A percentile compares a stretch with the other conserved stretches of the same genome.
Evolutionary conservation across 2,797 vertebrate genomes (phyloP).

Genomic region (Trichosurus vulpecula): DNA sequence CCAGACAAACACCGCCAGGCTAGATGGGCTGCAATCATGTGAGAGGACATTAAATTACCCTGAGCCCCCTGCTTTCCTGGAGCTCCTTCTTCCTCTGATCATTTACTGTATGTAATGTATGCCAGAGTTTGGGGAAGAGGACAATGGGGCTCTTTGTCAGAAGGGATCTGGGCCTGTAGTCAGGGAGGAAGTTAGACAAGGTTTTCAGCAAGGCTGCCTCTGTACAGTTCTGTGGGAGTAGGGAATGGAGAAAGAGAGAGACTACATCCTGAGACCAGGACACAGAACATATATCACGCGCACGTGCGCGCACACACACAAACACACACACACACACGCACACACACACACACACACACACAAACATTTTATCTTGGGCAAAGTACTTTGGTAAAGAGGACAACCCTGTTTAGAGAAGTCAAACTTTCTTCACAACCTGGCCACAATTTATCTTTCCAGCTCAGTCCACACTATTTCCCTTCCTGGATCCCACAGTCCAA

Average conservation of each 20-base stretch:
- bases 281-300: neutral
- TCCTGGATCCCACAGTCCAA: neutral
- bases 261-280: constrained; percentile 57
- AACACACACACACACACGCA: neutral
- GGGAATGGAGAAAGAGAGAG: constrained; percentile 23
- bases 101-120: constrained; percentile 81
- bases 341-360: neutral
- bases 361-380: neutral
- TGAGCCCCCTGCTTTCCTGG: constrained; percentile 82
- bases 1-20: constrained; percentile 86
- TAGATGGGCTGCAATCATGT: constrained; percentile 84
- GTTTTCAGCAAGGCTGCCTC: constrained; percentile 83
- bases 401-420: constrained; percentile 56
- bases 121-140: constrained; percentile 77
- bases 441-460: neutral
- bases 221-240: constrained; percentile 66
- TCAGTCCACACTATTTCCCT: neutral
- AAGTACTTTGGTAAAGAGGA: constrained; percentile 56
- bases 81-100: constrained; percentile 81
- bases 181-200: constrained; percentile 82
- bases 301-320: neutral
- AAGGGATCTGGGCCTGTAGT: constrained; percentile 78
- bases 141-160: constrained; percentile 83
- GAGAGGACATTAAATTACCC: constrained; percentile 88
- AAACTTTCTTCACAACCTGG: neutral